These are phyloP conservation scores for Stomatorhinus walkeri DNA, from an alignment of 2,797 vertebrate genomes.

Conservation along the genomic window DNA sequence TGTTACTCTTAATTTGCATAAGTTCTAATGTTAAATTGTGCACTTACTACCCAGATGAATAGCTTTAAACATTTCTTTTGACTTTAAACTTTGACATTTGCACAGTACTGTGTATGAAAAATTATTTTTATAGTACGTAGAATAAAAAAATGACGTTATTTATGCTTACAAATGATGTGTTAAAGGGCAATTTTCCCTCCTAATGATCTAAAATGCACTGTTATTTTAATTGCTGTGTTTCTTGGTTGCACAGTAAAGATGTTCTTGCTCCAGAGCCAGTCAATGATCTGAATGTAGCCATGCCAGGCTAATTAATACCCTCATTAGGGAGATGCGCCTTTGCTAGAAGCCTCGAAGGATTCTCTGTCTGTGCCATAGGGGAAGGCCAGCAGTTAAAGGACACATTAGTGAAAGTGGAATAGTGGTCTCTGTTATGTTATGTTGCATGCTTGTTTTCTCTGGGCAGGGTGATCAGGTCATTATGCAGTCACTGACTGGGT, in stretches of 20 bases:
- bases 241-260: background rate
- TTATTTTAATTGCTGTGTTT: background rate
- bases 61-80: background rate
- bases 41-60: background rate
- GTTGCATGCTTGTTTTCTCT: background rate
- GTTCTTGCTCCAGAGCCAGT: background rate
- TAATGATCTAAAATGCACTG: background rate
- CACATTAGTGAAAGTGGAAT: background rate
- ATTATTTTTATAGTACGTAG: background rate
- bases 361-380: background rate
- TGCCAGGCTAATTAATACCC: background rate
- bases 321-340: background rate
- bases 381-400: background rate
- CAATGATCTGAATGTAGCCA: background rate
- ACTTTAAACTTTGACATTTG: background rate
- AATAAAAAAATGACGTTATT: background rate
- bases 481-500: background rate
- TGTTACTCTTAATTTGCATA: background rate
- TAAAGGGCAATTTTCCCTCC: background rate
- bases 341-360: background rate
- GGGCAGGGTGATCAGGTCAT: background rate
- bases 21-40: background rate
- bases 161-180: background rate
- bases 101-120: background rate
- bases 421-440: background rate